phyloP scores from a whole-genome alignment of 1,140 invertebrate genomes.

The Aphelinus atriplicis region DNA sequence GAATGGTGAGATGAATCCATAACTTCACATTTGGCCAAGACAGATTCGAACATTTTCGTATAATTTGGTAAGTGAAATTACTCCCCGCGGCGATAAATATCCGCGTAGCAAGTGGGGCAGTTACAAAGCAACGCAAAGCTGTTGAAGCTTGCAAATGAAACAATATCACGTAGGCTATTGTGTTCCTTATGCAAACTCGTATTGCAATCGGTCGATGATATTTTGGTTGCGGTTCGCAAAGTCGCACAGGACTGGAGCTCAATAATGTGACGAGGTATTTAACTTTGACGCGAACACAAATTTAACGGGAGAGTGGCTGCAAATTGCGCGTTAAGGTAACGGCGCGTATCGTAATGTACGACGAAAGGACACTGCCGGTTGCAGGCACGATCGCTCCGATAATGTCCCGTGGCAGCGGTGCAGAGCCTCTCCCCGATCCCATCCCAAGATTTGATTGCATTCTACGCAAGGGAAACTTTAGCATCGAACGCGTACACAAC shows the following conservation, averaged over 20 bases:
- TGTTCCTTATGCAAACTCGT: too few species aligned
- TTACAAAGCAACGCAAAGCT: too few species aligned
- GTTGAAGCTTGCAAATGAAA: too few species aligned
- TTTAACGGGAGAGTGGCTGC: conserved; percentile 31
- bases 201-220: too few species aligned
- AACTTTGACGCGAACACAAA: conserved; percentile 31
- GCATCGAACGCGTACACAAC: not conserved
- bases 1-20: too few species aligned
- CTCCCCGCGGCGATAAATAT: too few species aligned
- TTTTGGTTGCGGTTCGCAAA: too few species aligned
- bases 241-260: not conserved
- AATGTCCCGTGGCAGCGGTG: conserved; percentile 14
- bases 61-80: too few species aligned
- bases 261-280: conserved; percentile 29
- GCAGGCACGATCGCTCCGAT: conserved; percentile 19
- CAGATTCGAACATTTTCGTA: too few species aligned
- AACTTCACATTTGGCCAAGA: too few species aligned
- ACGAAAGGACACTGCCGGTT: conserved; percentile 17
- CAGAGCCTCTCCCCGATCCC: not conserved
- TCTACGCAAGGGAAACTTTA: conserved; percentile 17
- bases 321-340: conserved; percentile 33
- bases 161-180: too few species aligned
- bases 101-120: too few species aligned
- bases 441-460: conserved; percentile 15
- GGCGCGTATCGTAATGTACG: conserved; percentile 28